Conservation (phyloP, 2,113 vertebrate species). For the Bufo gargarizans region DNA sequence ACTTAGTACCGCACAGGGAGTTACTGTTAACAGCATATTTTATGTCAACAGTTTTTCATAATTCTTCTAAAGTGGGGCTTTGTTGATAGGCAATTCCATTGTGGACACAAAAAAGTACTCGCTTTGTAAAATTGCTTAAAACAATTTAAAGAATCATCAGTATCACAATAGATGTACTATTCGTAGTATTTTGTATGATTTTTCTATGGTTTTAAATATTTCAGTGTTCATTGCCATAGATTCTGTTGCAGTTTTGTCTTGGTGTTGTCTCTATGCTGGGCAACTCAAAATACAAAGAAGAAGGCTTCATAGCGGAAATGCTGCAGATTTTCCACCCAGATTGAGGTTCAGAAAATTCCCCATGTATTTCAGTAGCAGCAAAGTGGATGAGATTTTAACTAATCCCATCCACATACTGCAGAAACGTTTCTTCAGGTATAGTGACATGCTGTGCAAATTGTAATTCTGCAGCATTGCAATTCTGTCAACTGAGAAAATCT, state of each 20-base stretch:
- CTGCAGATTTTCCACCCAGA: too few species aligned
- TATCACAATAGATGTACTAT: not conserved
- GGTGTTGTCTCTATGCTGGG: too few species aligned
- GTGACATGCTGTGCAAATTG: too few species aligned
- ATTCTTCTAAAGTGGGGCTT: not conserved
- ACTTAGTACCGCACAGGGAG: not conserved
- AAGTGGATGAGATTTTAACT: too few species aligned
- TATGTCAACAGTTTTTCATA: not conserved
- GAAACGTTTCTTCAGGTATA: too few species aligned
- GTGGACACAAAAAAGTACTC: not conserved
- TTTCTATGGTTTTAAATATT: not conserved
- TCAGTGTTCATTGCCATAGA: not conserved
- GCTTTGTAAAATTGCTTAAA: constrained; percentile 7
- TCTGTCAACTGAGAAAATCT: too few species aligned
- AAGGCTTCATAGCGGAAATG: too few species aligned
- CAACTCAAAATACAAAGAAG: too few species aligned
- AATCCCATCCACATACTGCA: too few species aligned
- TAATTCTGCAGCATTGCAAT: too few species aligned
- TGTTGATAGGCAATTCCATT: not conserved
- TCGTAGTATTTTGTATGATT: not conserved
- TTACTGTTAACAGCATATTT: not conserved
- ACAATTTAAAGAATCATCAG: not conserved
- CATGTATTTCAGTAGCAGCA: too few species aligned
- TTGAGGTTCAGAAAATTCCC: too few species aligned
- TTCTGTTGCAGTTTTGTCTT: not conserved